Percentiles rank a stretch among this genome's conserved stretches.
Conservation (phyloP, 2,888 invertebrate species). For the Mythimna lalbum region DNA sequence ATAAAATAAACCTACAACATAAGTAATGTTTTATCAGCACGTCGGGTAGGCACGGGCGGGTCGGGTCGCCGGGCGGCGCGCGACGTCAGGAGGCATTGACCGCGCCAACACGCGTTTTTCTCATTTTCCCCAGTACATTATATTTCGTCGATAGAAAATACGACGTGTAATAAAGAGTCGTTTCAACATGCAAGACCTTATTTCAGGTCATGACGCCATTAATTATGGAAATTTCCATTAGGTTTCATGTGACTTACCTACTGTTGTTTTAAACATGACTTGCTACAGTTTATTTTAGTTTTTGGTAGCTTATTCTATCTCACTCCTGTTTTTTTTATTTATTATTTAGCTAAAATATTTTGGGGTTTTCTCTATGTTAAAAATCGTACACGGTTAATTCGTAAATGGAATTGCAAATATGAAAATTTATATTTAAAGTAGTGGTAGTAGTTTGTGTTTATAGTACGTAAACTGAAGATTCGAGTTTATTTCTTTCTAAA, state of each 20-base stretch:
- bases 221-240: conserved; percentile 46
- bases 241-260: conserved; percentile 35
- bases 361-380: too few species aligned
- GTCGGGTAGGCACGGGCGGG: conserved; percentile 35
- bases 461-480: background rate
- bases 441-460: background rate
- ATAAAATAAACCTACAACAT: conserved; percentile 32
- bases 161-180: conserved; percentile 71
- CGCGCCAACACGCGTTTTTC: conserved; percentile 74
- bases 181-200: conserved; percentile 78
- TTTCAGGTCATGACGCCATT: conserved; percentile 71
- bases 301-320: too few species aligned
- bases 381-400: background rate
- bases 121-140: conserved; percentile 68
- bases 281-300: conserved; percentile 10
- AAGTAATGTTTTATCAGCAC: conserved; percentile 44
- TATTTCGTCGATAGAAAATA: conserved; percentile 71
- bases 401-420: background rate
- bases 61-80: conserved; percentile 26
- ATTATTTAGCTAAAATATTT: too few species aligned
- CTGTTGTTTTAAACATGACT: conserved; percentile 3
- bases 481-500: too few species aligned
- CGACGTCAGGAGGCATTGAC: conserved; percentile 69
- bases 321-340: too few species aligned
- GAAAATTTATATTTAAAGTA: too few species aligned